Conservation (phyloP, 2,888 invertebrate genomes). For the Acanthosoma haemorrhoidale region DNA sequence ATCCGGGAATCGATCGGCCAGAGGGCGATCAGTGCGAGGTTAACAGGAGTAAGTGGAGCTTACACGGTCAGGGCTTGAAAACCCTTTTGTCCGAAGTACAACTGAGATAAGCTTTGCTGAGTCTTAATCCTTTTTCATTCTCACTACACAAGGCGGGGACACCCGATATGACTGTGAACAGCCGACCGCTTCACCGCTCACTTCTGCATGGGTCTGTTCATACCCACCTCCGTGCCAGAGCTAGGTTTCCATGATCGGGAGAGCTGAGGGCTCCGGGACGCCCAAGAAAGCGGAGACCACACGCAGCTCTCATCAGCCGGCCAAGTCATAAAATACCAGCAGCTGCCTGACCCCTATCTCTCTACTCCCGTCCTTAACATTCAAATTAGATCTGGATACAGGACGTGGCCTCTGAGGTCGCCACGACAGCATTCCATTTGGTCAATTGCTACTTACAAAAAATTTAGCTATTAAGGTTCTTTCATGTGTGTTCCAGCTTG, state of each 20-base stretch:
- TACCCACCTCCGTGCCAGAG: background rate
- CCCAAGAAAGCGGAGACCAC: background rate
- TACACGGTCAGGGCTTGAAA: background rate
- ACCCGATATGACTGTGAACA: background rate
- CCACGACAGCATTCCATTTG: background rate
- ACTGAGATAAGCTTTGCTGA: background rate
- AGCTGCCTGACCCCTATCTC: constrained; percentile 13
- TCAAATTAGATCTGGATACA: background rate
- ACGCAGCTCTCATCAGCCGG: constrained; percentile 1
- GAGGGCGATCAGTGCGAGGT: background rate
- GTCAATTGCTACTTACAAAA: no score
- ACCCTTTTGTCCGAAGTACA: background rate
- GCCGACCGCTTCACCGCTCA: background rate
- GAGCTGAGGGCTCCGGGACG: background rate
- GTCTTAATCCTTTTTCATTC: constrained; percentile 8
- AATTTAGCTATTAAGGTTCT: no score
- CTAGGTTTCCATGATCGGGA: background rate
- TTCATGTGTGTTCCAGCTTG: no score
- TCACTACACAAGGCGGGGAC: background rate
- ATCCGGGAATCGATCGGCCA: background rate
- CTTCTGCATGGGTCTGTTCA: background rate
- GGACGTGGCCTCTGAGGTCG: background rate
- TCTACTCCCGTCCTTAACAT: constrained; percentile 10
- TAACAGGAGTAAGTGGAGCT: background rate
- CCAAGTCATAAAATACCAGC: constrained; percentile 16